These are phyloP conservation scores for Bucco capensis DNA, from an alignment of 2,113 vertebrate species.

Conservation along the genomic window DNA sequence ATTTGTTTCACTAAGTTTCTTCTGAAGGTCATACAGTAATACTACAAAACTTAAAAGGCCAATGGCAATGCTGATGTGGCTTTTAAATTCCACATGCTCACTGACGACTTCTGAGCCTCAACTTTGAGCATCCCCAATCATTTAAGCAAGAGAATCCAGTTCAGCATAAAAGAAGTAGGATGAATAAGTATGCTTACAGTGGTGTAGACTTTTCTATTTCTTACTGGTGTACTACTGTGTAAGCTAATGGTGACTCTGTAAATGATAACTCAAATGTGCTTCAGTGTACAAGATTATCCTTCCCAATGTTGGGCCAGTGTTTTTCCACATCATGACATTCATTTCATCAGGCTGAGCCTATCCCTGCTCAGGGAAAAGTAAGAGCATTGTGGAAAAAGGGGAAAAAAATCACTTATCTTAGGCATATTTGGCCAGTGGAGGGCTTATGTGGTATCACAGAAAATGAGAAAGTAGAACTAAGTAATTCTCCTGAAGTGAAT, in stretches of 20 bases:
- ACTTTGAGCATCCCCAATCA: not conserved
- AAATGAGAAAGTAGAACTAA: not conserved
- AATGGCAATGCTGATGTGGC: not conserved
- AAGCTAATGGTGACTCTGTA: not conserved
- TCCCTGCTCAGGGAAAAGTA: not conserved
- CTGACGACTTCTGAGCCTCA: slow-evolving; percentile 14
- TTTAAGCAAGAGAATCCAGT: not conserved
- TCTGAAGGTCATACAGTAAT: not conserved
- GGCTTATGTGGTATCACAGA: not conserved
- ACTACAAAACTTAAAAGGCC: not conserved
- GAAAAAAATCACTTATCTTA: not conserved
- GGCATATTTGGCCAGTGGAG: not conserved
- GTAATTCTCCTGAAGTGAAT: not conserved
- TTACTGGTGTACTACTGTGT: not conserved
- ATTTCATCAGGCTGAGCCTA: not conserved
- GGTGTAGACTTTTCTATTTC: not conserved
- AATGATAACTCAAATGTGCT: not conserved
- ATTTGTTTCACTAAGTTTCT: not conserved
- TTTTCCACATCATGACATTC: not conserved
- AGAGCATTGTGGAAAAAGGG: not conserved
- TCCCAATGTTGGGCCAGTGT: not conserved
- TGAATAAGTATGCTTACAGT: not conserved
- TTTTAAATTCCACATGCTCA: not conserved
- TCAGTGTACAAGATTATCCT: not conserved
- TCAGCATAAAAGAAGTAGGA: not conserved